Percentiles rank a stretch among this genome's conserved stretches.
Evolutionary conservation across 1,140 invertebrate genomes (phyloP).

Genomic region (Polypedilum pembai): DNA sequence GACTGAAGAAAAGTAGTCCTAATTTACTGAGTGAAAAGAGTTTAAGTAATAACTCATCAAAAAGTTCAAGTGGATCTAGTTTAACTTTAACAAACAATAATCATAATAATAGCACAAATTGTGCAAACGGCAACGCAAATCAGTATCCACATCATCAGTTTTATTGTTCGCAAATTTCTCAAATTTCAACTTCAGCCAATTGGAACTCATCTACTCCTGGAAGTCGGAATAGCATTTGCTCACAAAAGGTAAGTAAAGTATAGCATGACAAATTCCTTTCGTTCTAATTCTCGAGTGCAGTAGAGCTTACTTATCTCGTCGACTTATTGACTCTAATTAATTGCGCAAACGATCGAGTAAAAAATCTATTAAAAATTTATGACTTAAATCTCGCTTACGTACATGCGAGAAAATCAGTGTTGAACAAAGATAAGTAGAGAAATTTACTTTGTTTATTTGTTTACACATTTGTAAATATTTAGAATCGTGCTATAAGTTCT

Average conservation of each 20-base stretch:
- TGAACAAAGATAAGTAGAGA: neutral
- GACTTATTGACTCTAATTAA: neutral
- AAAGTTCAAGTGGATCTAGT: conserved; percentile 26
- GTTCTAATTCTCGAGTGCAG: too few relatives aligned
- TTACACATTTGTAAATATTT: too few relatives aligned
- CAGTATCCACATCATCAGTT: conserved; percentile 24
- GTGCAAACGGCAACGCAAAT: neutral
- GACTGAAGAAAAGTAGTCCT: conserved; percentile 23
- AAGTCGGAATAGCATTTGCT: neutral
- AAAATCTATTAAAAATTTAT: neutral
- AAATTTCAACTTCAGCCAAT: conserved; percentile 20
- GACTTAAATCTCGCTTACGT: neutral
- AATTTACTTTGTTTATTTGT: too few relatives aligned
- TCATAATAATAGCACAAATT: neutral
- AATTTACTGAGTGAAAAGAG: conserved; percentile 25
- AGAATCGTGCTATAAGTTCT: too few relatives aligned
- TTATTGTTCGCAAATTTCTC: conserved; percentile 22
- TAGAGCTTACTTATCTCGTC: neutral
- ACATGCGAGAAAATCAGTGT: neutral
- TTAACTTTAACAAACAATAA: conserved; percentile 24
- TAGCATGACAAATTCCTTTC: neutral
- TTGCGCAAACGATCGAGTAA: neutral
- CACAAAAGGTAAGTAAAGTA: conserved; percentile 19
- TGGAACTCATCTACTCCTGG: neutral
- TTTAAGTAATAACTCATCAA: conserved; percentile 24